Evolutionary conservation across 2,113 vertebrate genomes (phyloP).

Genomic region (Narcine bancroftii): DNA sequence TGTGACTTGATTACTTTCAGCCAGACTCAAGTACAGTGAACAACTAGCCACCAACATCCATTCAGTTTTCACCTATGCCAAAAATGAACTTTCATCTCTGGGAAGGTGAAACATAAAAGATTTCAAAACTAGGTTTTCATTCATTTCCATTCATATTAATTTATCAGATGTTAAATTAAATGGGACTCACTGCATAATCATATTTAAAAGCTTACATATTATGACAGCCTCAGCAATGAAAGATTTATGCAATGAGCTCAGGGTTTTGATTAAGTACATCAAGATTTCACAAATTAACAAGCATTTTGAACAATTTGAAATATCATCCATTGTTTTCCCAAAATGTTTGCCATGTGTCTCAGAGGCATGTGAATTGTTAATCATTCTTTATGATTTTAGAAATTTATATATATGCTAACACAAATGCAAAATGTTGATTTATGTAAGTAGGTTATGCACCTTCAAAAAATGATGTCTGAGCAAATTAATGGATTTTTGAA

Average conservation of each 20-base stretch:
- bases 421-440: not conserved
- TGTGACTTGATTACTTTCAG: no score
- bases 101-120: not conserved
- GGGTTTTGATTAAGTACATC: not conserved
- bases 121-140: not conserved
- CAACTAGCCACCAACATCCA: not conserved
- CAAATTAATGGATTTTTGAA: constrained; percentile 29
- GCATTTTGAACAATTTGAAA: not conserved
- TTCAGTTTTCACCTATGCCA: not conserved
- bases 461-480: not conserved
- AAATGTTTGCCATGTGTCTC: not conserved
- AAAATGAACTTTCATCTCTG: not conserved
- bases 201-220: not conserved
- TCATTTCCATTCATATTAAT: not conserved
- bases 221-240: not conserved
- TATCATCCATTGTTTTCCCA: not conserved
- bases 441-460: not conserved
- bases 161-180: not conserved
- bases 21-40: not conserved
- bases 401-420: not conserved
- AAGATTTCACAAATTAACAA: not conserved
- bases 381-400: not conserved
- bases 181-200: not conserved
- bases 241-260: not conserved
- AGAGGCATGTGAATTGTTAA: not conserved